Evolutionary conservation across 2,888 invertebrate species (phyloP), one percentile per base, ranked within the genome.

Genomic region (Horisme vitalbata): DNA sequence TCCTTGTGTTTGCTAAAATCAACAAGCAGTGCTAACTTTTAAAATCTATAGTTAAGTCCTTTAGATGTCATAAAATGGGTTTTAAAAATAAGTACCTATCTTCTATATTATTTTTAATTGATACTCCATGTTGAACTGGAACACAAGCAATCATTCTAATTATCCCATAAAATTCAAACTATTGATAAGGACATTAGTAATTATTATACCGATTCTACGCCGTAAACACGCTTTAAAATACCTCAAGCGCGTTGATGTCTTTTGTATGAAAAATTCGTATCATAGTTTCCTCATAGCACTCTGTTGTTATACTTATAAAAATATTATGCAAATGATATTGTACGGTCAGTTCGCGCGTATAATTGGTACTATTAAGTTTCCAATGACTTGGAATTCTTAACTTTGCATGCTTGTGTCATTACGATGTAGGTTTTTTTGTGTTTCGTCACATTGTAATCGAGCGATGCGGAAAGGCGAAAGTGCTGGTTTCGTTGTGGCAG

Each of bases 381-480:
- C 34, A 50, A 35, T 18, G 34, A 15, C 18, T 36, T 39, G 24
- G 11, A 31, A 18, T 35, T 20, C 2, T 45, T 36, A 33, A 41
- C n/a, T 52, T 50, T 44, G 41, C 55, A 55, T 53, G 49, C 37
- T 30, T 8, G 15, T 37, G 33, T 33, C 14, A 12, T 24, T 21
- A 35, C 26, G 10, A 9, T 15, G 6, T 8, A 13, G 9, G 26
- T 36, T 37, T 50, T 44, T 48, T 35, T 27, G 26, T 11, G 30
- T 56, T 46, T 48, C 33, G 41, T 41, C 45, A 50, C 36, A 24
- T 43, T 35, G 45, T 45, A 44, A 38, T 18, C 23, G 39, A 38
- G 30, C 55, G 58, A 56, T 64, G 61, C 69, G 72, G 71, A 72
- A 68, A 62, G 56, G 41, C 68, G 71, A 85, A 82, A 83, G 82